A percentile compares a stretch with the other conserved stretches of the same genome.
Conservation (phyloP, 2,113 vertebrate genomes). For the Mungos mungo region DNA sequence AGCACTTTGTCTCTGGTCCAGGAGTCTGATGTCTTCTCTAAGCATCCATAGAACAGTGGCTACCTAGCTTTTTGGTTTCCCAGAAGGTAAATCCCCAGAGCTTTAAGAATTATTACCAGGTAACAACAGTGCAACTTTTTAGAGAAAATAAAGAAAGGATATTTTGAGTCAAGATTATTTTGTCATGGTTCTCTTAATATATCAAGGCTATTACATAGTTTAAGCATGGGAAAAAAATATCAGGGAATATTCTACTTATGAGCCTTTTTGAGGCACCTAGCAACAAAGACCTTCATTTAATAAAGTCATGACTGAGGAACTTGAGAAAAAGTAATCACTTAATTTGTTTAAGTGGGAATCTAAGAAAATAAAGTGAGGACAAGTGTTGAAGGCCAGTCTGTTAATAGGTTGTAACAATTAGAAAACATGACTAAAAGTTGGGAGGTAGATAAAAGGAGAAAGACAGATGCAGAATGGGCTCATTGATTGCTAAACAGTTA, state of each 20-base stretch:
- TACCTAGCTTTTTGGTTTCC: not conserved
- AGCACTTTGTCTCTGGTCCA: not conserved
- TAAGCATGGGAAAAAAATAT: not conserved
- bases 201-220: not conserved
- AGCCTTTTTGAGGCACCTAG: not conserved
- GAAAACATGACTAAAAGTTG: not conserved
- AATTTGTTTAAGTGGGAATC: not conserved
- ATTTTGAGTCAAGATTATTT: not conserved
- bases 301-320: not conserved
- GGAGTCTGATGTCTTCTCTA: not conserved
- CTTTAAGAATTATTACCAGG: not conserved
- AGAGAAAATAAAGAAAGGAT: not conserved
- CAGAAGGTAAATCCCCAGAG: not conserved
- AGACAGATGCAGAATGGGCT: not conserved
- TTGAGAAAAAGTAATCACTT: not conserved
- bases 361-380: not conserved
- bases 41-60: not conserved
- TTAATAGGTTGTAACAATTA: not conserved
- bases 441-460: not conserved
- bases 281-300: not conserved
- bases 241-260: not conserved
- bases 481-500: not conserved
- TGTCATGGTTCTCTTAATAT: not conserved
- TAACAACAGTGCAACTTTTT: not conserved
- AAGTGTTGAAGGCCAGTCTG: not conserved